phyloP scores from a whole-genome alignment of 2,888 invertebrate species.

The Ethmia dodecea region DNA sequence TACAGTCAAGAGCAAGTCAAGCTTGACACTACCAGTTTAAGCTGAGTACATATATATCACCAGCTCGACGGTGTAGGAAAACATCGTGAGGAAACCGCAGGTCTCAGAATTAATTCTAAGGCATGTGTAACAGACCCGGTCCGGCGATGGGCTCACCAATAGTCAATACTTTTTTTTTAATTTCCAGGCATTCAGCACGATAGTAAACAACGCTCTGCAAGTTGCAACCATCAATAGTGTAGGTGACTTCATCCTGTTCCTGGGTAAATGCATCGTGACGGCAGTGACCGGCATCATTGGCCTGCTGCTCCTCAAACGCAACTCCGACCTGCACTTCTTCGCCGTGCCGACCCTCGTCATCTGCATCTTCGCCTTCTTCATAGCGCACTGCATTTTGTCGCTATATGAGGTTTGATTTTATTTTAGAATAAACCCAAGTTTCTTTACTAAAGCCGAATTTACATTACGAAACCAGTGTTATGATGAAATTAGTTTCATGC shows the following conservation, averaged over 20 bases:
- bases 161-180: too few species aligned
- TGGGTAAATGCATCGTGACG: conserved; percentile 89
- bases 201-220: conserved; percentile 89
- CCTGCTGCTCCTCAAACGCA: conserved; percentile 84
- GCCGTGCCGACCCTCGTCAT: conserved; percentile 91
- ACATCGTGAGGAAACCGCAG: too few species aligned
- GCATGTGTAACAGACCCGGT: too few species aligned
- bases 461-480: too few species aligned
- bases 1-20: too few species aligned
- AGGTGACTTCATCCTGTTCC: conserved; percentile 94
- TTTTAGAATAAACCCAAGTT: neutral
- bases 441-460: neutral
- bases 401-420: conserved; percentile 88
- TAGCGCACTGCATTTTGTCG: conserved; percentile 95
- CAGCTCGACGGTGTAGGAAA: too few species aligned
- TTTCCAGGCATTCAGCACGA: conserved; percentile 88
- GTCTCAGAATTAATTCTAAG: too few species aligned
- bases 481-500: too few species aligned
- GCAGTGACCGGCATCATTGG: conserved; percentile 88
- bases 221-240: conserved; percentile 95
- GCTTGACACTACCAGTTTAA: too few species aligned
- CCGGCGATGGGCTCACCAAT: too few species aligned
- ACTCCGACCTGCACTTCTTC: conserved; percentile 86
- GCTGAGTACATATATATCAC: too few species aligned
- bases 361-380: conserved; percentile 92